Evolutionary conservation across 2,797 vertebrate species (phyloP).

Genomic region (Periparus ater): DNA sequence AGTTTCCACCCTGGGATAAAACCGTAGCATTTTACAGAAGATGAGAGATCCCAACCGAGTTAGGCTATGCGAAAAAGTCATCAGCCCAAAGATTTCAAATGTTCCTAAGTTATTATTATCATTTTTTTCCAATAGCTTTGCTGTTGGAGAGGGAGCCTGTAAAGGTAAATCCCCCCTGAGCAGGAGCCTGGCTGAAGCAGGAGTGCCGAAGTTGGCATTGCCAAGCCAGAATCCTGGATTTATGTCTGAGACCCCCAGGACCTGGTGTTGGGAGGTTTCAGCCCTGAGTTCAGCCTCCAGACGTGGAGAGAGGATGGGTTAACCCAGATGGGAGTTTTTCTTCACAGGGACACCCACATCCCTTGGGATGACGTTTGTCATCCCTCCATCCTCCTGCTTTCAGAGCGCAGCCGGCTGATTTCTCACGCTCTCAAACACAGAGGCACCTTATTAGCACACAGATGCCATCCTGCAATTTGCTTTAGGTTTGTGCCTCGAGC

Average conservation of each 20-base stretch:
- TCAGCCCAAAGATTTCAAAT: background rate
- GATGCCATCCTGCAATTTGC: constrained; percentile 44
- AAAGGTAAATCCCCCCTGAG: background rate
- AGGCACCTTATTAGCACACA: background rate
- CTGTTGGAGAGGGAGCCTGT: background rate
- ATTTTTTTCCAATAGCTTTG: background rate
- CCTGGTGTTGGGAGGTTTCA: background rate
- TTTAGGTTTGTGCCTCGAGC: constrained; percentile 22
- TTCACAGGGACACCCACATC: background rate
- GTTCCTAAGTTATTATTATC: background rate
- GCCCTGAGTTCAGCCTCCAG: background rate
- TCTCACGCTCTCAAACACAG: background rate
- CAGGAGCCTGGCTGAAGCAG: background rate
- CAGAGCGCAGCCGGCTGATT: background rate
- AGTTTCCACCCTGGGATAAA: constrained; percentile 1
- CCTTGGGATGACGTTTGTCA: background rate
- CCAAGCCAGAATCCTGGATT: background rate
- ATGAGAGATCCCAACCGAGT: background rate
- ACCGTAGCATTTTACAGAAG: background rate
- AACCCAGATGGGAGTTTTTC: background rate
- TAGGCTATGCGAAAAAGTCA: background rate
- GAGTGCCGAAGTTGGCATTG: accelerated
- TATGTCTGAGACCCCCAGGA: accelerated
- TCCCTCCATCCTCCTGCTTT: background rate
- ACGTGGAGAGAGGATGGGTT: background rate